phyloP scores from a whole-genome alignment of 2,797 vertebrate species.

The Rousettus madagascariensis region DNA sequence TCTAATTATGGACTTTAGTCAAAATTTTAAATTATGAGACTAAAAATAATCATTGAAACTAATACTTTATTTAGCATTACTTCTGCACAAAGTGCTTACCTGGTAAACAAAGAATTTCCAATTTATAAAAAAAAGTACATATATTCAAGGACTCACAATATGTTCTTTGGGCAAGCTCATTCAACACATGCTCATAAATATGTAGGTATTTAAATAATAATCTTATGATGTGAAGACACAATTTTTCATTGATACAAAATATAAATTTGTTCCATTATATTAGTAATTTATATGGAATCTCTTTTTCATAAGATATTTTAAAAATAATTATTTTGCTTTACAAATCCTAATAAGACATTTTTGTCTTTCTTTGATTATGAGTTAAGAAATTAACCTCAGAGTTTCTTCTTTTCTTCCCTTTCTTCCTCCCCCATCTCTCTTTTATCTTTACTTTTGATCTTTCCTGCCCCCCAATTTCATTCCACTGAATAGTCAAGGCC shows the following conservation, averaged over 20 bases:
- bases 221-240: neutral
- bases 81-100: neutral
- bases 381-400: neutral
- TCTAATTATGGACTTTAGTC: neutral
- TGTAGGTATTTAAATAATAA: neutral
- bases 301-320: neutral
- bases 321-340: neutral
- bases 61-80: neutral
- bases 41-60: neutral
- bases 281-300: neutral
- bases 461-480: neutral
- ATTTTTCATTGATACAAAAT: neutral
- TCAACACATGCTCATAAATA: neutral
- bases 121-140: neutral
- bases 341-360: neutral
- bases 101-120: neutral
- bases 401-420: neutral
- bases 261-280: neutral
- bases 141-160: neutral
- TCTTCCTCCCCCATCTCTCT: neutral
- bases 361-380: neutral
- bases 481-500: neutral
- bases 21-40: conserved; percentile 9
- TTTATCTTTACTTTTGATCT: neutral
- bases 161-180: neutral